phyloP scores from a whole-genome alignment of 2,888 invertebrate species.

The Parapristionchus giblindavisi region DNA sequence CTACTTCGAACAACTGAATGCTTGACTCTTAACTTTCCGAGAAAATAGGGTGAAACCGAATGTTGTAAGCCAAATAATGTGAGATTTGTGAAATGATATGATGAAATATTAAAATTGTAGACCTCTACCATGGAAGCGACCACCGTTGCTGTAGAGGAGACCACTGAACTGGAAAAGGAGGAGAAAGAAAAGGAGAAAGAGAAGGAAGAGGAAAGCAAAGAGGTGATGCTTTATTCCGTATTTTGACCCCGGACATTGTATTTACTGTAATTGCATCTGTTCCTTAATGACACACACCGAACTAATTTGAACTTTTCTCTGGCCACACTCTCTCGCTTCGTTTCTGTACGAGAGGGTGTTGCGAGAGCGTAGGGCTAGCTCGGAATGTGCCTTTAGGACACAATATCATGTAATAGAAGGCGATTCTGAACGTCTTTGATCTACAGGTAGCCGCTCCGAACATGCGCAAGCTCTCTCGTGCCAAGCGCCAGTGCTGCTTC shows the following conservation, averaged over 20 bases:
- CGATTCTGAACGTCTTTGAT: no score
- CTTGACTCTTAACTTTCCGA: no score
- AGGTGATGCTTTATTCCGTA: neutral
- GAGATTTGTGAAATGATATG: no score
- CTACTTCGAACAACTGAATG: no score
- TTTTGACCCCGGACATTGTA: neutral
- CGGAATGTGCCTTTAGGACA: no score
- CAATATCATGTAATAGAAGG: no score
- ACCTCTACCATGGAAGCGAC: conserved; percentile 12
- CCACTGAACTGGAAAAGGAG: conserved; percentile 15
- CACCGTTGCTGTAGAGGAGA: neutral
- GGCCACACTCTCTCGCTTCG: no score
- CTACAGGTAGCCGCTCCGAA: conserved; percentile 15
- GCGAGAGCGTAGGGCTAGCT: no score
- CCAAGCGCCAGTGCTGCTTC: conserved; percentile 59
- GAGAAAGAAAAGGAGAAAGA: conserved; percentile 18
- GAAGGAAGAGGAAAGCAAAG: conserved; percentile 15
- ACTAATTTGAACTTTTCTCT: neutral
- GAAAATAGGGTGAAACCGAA: no score
- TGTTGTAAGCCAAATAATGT: neutral
- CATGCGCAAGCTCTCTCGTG: conserved; percentile 46
- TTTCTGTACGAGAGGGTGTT: no score
- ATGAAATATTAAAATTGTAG: neutral
- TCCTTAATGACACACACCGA: neutral
- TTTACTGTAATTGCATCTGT: neutral